Base-by-base conservation (phyloP, 2,797 vertebrate species). In the Urophycis tenuis region DNA sequence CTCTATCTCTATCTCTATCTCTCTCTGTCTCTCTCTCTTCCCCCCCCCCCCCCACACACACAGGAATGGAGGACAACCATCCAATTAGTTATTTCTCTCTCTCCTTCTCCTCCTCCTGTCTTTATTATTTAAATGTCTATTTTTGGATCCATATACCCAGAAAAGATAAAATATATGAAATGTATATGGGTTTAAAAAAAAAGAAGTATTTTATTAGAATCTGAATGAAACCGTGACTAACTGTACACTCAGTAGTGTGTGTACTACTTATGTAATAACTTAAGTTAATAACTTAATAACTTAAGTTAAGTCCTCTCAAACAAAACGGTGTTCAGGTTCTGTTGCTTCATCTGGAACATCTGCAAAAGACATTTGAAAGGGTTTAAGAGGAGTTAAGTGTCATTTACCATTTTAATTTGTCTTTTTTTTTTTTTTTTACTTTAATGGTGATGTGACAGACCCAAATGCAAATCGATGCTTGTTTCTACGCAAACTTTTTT, bases 301-400 rank as follows among this genome's bases (percentile, higher is more conserved):
- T 93, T 95, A 95, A 95, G 91, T 93, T 95, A 95, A 95, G 94
- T 94, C 92, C 94, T 95, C 95, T 92, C 93, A 93, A 94, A 93
- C 92, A 92, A 94, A 92, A 90, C 92, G 93, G 93, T 91, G 86
- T 90, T 91, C 79, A 84, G 84, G 83, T 90, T 91, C 79, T 84
- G 89, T 89, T 87, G 74, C 87, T 85, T 73, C 69, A 76, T 82
- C 39, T 32, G 19, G 84, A 67, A 81, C 83, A 80, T 92, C 91
- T 92, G 90, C 91, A 90, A 89, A 92, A 88, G 87, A 92, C 90
- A 81, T 85, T 83, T 81, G 80, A 64, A 84, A 81, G 81, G 81
- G 83, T 84, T 85, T 75, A 81, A 79, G 79, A 76, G 75, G 77
- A 82, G 84, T 78, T 35, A 83, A 81, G 39, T 35, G 33, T 76